Evolutionary conservation across 2,113 vertebrate species (phyloP).

Genomic region (Sitta europaea): DNA sequence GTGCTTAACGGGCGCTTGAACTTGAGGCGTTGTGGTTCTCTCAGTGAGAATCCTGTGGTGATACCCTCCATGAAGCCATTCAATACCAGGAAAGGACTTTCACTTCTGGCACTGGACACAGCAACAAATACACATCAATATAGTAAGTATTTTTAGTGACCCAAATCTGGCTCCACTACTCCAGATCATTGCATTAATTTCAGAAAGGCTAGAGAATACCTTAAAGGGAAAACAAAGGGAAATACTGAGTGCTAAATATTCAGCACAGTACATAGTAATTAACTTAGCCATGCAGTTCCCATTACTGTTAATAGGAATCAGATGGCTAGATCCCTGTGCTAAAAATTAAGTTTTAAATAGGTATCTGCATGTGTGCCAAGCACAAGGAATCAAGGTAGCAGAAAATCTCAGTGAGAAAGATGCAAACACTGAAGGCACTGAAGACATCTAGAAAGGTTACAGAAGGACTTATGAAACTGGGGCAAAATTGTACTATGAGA

Average conservation of each 20-base stretch:
- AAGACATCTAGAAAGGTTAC: background rate
- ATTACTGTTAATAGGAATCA: constrained; percentile 61
- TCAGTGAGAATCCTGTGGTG: background rate
- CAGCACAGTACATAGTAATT: constrained; percentile 13
- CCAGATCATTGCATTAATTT: background rate
- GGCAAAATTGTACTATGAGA: background rate
- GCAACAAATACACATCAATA: background rate
- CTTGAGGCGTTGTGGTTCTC: background rate
- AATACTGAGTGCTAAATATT: background rate
- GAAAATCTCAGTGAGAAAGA: background rate
- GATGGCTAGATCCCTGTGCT: constrained; percentile 29
- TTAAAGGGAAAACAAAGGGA: constrained; percentile 25
- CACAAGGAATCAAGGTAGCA: background rate
- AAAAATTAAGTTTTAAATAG: constrained; percentile 45
- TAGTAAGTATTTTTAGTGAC: background rate
- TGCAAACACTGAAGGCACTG: background rate
- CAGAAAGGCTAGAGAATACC: background rate
- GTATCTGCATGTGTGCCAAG: background rate
- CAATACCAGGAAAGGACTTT: background rate
- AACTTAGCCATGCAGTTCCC: constrained; percentile 25
- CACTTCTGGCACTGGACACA: background rate
- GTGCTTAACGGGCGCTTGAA: background rate
- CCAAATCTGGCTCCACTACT: background rate
- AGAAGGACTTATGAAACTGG: background rate
- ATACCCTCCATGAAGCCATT: background rate